Evolutionary conservation across 1,140 invertebrate species (phyloP).

Genomic region (Sinella curviseta): DNA sequence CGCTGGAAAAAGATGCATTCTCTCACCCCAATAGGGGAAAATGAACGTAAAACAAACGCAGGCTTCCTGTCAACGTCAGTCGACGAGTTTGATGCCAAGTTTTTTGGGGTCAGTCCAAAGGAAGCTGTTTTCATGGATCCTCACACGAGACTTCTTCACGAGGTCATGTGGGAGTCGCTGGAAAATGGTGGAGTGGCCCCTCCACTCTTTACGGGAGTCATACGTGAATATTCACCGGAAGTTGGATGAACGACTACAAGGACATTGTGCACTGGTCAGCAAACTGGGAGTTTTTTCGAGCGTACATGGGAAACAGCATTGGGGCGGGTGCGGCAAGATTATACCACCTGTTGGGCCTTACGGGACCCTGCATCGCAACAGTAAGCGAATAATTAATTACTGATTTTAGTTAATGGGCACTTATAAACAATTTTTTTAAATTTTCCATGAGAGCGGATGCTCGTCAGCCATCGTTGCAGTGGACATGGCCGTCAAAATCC

Average conservation of each 20-base stretch:
- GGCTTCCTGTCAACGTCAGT: conserved; percentile 33
- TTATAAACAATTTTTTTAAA: no score
- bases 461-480: conserved; percentile 22
- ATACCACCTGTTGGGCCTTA: conserved; percentile 34
- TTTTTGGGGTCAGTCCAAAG: conserved; percentile 60
- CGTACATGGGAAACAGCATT: conserved; percentile 38
- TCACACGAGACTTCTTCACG: conserved; percentile 63
- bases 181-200: conserved; percentile 54
- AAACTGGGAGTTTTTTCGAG: conserved; percentile 8
- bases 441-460: conserved; percentile 2
- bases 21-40: neutral
- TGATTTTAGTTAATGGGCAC: no score
- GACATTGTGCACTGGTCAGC: neutral
- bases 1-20: neutral
- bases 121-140: conserved; percentile 65
- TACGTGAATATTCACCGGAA: conserved; percentile 33
- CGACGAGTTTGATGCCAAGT: conserved; percentile 58
- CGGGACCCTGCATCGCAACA: conserved; percentile 37
- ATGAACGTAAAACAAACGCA: neutral
- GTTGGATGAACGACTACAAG: conserved; percentile 32
- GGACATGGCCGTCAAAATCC: conserved; percentile 33
- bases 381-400: no score
- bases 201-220: neutral
- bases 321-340: conserved; percentile 25
- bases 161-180: conserved; percentile 64